Evolutionary conservation across 2,888 invertebrate species (phyloP).

Genomic region (Acholoe squamosa): DNA sequence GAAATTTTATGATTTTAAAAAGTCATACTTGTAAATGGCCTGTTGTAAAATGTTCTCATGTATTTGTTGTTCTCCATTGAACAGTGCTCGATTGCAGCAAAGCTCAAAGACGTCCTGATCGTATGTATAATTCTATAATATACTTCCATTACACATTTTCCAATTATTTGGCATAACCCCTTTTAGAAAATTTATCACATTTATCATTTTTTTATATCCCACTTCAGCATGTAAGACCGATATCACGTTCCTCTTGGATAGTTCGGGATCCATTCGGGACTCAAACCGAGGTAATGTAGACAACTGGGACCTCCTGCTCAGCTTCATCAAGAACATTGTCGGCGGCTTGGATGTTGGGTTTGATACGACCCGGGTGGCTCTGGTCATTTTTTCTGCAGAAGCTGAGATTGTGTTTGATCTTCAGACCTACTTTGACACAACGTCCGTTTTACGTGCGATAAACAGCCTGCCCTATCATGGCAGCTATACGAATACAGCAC

Average conservation of each 20-base stretch:
- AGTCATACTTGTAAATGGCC: too few species aligned
- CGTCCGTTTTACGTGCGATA: constrained; percentile 35
- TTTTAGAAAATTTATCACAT: too few species aligned
- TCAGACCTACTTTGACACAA: not conserved
- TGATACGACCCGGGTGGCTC: constrained; percentile 2
- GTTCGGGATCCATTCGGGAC: constrained; percentile 51
- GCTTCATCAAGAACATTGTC: constrained; percentile 62
- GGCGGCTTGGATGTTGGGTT: constrained; percentile 43
- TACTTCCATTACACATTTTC: too few species aligned
- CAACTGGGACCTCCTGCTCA: constrained; percentile 65
- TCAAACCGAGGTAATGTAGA: not conserved
- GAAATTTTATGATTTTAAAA: too few species aligned
- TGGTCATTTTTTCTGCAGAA: constrained; percentile 41
- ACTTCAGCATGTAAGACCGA: not conserved
- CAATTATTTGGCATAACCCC: too few species aligned
- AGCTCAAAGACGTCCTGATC: too few species aligned
- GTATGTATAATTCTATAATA: too few species aligned
- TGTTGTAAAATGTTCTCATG: too few species aligned
- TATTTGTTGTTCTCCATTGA: too few species aligned
- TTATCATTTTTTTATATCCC: too few species aligned
- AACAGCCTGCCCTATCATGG: constrained; percentile 58
- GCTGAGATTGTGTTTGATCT: constrained; percentile 31
- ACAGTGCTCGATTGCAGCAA: too few species aligned
- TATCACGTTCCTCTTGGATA: constrained; percentile 13
- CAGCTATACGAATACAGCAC: constrained; percentile 67